phyloP scores from a whole-genome alignment of 2,113 vertebrate species.

The Oxyura jamaicensis region DNA sequence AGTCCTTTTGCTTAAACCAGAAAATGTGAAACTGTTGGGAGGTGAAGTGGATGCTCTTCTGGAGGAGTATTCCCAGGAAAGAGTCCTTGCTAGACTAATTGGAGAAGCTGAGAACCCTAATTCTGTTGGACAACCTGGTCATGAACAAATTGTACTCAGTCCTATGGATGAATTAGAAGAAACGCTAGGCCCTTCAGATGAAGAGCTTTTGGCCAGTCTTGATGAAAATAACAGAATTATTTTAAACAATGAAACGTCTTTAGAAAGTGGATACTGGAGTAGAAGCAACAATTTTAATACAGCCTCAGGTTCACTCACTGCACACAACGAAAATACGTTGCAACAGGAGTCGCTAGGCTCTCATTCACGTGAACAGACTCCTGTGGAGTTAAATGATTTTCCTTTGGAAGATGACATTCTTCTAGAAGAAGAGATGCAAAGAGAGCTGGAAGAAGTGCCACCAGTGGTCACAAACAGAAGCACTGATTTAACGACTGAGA shows the following conservation, averaged over 20 bases:
- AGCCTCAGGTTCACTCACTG: neutral
- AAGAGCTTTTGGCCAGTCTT: constrained; percentile 88
- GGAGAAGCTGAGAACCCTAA: constrained; percentile 75
- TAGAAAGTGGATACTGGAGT: constrained; percentile 82
- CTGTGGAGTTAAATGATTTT: neutral
- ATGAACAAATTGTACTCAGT: neutral
- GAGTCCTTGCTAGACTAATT: constrained; percentile 85
- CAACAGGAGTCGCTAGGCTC: neutral
- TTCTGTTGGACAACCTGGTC: constrained; percentile 43
- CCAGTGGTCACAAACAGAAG: constrained; percentile 27
- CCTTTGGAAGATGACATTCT: constrained; percentile 38
- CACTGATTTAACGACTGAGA: neutral
- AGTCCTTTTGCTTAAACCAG: constrained; percentile 88
- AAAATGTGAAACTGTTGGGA: constrained; percentile 90
- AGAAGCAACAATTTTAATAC: constrained; percentile 59
- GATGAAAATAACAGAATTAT: constrained; percentile 72
- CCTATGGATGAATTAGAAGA: constrained; percentile 63
- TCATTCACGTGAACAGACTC: neutral
- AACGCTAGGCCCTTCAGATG: constrained; percentile 80
- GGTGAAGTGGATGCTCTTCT: constrained; percentile 91
- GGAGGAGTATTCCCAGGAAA: constrained; percentile 79
- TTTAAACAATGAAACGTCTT: constrained; percentile 34
- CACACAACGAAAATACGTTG: neutral
- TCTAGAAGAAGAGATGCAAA: constrained; percentile 36
- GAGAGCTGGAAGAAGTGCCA: constrained; percentile 7